Percentiles rank a stretch among this genome's conserved stretches.
These are phyloP conservation scores for Periphyllus acericola DNA, from an alignment of 2,888 invertebrate genomes.

Conservation along the genomic window DNA sequence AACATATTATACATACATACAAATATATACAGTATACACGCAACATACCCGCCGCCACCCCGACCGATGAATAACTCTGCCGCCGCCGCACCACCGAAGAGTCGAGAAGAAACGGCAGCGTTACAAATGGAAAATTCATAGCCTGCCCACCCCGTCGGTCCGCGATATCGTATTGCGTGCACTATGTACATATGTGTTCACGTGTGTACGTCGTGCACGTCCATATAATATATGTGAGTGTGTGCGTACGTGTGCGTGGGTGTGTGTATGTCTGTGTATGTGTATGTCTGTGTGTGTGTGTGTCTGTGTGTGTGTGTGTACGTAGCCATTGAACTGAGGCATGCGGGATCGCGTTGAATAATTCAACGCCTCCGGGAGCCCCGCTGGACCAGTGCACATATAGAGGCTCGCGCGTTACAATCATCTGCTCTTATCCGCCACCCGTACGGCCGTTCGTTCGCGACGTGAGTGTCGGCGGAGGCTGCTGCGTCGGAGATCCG, in stretches of 20 bases:
- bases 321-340: not conserved
- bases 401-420: not conserved
- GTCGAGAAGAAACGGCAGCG: constrained; percentile 39
- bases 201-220: not conserved
- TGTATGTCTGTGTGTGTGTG: not conserved
- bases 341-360: constrained; percentile 39
- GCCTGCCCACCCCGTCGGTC: not conserved
- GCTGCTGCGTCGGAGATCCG: not conserved
- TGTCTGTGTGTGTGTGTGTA: not conserved
- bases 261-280: not conserved
- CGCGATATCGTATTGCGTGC: not conserved
- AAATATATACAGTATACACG: not conserved
- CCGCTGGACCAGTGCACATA: not conserved
- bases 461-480: not conserved
- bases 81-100: not conserved
- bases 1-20: not conserved
- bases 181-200: not conserved
- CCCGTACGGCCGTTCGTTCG: not conserved
- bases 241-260: no score
- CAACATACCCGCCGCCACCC: not conserved
- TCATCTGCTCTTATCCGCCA: not conserved
- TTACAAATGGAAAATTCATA: constrained; percentile 50
- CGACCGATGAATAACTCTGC: not conserved
- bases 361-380: constrained; percentile 28
- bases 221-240: no score